Evolutionary conservation across 37 sponge, comb jelly and placozoan species (phyloP).

Genomic region (Petrosia ficiformis): DNA sequence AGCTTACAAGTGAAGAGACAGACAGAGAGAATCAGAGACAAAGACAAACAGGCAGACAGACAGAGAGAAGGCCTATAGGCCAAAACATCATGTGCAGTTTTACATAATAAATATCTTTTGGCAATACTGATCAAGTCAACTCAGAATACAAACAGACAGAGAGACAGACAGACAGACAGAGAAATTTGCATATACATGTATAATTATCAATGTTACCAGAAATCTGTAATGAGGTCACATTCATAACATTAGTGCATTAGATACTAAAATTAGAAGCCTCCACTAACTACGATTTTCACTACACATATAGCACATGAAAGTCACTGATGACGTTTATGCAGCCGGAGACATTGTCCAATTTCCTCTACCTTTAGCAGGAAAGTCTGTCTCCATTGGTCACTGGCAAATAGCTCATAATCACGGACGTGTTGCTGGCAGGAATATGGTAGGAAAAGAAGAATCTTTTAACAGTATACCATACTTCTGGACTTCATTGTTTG

Average conservation of each 20-base stretch:
- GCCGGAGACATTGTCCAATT: slow-evolving; percentile 90
- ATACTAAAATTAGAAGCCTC: too few species aligned
- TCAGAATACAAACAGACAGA: neutral
- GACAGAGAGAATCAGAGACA: too few species aligned
- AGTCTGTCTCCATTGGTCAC: slow-evolving; percentile 83
- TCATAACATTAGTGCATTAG: too few species aligned
- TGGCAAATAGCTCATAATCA: slow-evolving; percentile 93
- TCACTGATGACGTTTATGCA: slow-evolving; percentile 72
- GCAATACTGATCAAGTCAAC: too few species aligned
- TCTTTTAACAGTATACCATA: slow-evolving; percentile 80
- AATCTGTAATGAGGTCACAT: neutral
- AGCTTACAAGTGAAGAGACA: too few species aligned
- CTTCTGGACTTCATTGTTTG: slow-evolving; percentile 93
- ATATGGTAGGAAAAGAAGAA: slow-evolving; percentile 74
- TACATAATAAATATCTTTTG: too few species aligned
- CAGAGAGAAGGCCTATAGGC: too few species aligned
- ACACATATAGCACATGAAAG: slow-evolving; percentile 62
- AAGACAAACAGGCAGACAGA: too few species aligned
- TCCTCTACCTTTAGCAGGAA: slow-evolving; percentile 69
- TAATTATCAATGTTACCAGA: neutral
- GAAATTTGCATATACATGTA: neutral
- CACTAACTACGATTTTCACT: too few species aligned
- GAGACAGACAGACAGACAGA: neutral
- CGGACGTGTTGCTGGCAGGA: slow-evolving; percentile 85
- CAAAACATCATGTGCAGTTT: too few species aligned